Base-by-base conservation (phyloP, 2,888 invertebrate species). In the Drosophila seclusa region DNA sequence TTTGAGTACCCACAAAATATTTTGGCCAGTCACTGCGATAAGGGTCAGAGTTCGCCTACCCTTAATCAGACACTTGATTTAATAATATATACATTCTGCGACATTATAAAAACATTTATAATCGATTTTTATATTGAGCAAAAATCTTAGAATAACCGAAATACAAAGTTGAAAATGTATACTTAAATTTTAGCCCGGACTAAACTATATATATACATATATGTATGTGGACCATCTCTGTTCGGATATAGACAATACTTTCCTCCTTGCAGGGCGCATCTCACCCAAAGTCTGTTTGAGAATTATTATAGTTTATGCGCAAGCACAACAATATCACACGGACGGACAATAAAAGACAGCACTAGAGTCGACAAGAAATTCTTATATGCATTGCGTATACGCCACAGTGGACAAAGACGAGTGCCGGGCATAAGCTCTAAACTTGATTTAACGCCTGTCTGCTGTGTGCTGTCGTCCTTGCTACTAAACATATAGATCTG, bases 251-350 rank as follows among this genome's bases (percentile, higher is more conserved):
- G 42, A 24, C 50, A 49, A 27, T 42, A 36, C n/a, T 36, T 38
- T 16, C 6, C 32, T 45, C 18, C 2, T 27, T 16, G 21, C 49
- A n/a, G 50, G 29, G 10, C 13, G 40, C 16, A 60, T 36, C 42
- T 61, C n/a, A 48, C 24, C 27, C 63, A 68, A 67, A 58, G 36
- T n/a, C 50, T 70, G 54, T 68, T 62, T 40, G 49, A 64, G 74
- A 76, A 80, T 87, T 80, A 80, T 77, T 86, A 74, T 74, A 83
- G 86, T 81, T 87, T 86, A 90, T 86, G 90, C 87, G 73, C 63
- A 68, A 62, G 73, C 90, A 86, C 90, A 87, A 42, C 65, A 66
- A 73, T 57, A 68, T 57, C 31, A 42, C 8, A 49, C 13, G 13
- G 6, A 38, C 50, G 38, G 24, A 48, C 50, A 24, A 24, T 24